Evolutionary conservation across 2,888 invertebrate genomes (phyloP), one percentile per base, ranked within the genome.

Genomic region (Apocheima hispidaria): DNA sequence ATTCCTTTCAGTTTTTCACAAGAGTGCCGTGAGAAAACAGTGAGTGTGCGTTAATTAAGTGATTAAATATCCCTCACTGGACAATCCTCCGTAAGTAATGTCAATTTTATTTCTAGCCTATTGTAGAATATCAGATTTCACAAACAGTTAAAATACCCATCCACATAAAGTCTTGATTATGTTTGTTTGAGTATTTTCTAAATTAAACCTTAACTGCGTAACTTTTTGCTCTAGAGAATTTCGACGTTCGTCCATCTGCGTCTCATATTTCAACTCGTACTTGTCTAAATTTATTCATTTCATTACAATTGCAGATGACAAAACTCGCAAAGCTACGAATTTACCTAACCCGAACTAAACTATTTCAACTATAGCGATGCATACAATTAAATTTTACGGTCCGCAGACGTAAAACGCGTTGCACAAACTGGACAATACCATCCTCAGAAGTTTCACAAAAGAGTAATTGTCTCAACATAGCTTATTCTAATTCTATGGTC

Each of bases 351-450:
- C 60, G 36, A 67, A 51, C 62, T 43, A 60, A 65, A 65, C 51
- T 53, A 60, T 57, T 60, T 41, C 23, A 48, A 49, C 30, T 49
- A 23, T 40, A 66, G 43, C 59, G 63, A 69, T 65, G 55, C 60
- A 66, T 63, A 68, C 63, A 56, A 75, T 72, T 66, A 67, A 73
- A 78, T 77, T 82, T 79, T 77, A 80, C 68, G 74, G 73, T 63
- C 60, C 59, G 49, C 57, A 60, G 54, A 28, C 72, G 63, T 62
- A 62, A 59, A 66, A 70, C 61, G 69, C 77, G 77, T 83, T 80
- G 77, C 75, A 70, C 66, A 72, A 70, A 68, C 55, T 51, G 35
- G 69, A 87, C 84, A 85, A 87, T 78, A 72, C 74, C 62, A 60
- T 68, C 66, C 74, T 68, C 72, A 74, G 75, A 78, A 77, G 80